Evolutionary conservation across 1,140 invertebrate genomes (phyloP).

Genomic region (Sminthurides bifidus): DNA sequence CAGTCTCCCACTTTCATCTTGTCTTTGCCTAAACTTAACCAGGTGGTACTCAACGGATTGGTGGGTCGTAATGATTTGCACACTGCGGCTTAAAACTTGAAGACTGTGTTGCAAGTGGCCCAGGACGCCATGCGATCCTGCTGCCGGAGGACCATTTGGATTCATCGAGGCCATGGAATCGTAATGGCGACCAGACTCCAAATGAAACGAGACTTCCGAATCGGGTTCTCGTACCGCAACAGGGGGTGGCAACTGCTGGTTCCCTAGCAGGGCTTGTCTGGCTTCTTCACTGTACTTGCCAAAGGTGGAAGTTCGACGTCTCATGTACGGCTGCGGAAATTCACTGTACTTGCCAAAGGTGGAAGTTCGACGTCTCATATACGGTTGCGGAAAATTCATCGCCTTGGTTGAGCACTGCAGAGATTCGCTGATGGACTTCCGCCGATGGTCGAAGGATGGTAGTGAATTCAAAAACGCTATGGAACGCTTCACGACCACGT

Average conservation of each 20-base stretch:
- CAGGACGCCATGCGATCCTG: not conserved
- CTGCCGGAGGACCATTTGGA: not conserved
- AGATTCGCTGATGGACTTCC: not conserved
- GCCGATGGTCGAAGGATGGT: not conserved
- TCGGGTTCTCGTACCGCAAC: not conserved
- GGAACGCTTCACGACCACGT: slow-evolving; percentile 16
- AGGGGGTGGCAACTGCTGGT: not conserved
- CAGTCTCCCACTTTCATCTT: slow-evolving; percentile 22
- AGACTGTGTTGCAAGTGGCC: not conserved
- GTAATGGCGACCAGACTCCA: not conserved
- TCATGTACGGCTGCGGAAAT: too few relatives aligned
- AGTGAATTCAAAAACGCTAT: slow-evolving; percentile 17
- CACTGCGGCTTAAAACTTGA: not conserved
- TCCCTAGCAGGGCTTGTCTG: not conserved
- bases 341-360: slow-evolving; percentile 2
- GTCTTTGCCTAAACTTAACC: slow-evolving; percentile 20
- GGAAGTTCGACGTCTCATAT: not conserved
- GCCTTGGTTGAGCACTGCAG: not conserved
- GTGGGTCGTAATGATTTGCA: not conserved
- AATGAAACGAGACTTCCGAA: slow-evolving; percentile 1
- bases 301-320: not conserved
- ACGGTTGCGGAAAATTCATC: not conserved
- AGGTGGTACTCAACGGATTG: slow-evolving; percentile 13
- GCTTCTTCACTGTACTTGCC: slow-evolving; percentile 5
- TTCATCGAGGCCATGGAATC: not conserved